Evolutionary conservation across 2,113 vertebrate genomes (phyloP).

Genomic region (Pristiophorus japonicus): DNA sequence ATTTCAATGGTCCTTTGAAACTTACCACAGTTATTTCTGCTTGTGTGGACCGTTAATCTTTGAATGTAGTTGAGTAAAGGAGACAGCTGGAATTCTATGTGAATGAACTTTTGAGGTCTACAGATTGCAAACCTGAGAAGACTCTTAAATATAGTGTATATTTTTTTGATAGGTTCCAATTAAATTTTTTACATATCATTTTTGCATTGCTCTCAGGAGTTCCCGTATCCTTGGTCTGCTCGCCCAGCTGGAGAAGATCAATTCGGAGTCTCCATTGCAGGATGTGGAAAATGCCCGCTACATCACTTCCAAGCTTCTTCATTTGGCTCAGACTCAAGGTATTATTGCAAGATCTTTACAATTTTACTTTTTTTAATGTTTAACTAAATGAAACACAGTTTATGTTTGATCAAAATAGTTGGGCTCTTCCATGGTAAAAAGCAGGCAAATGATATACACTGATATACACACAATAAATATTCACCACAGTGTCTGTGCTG

Average conservation of each 20-base stretch:
- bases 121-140: not conserved
- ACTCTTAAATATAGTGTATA: not conserved
- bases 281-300: slow-evolving; percentile 72
- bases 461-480: not conserved
- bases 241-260: slow-evolving; percentile 84
- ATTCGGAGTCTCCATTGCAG: slow-evolving; percentile 56
- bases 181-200: slow-evolving; percentile 38
- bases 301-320: slow-evolving; percentile 86
- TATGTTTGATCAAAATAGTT: not conserved
- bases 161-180: slow-evolving; percentile 38
- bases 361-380: not conserved
- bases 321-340: slow-evolving; percentile 95
- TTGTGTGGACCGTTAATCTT: not conserved
- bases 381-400: not conserved
- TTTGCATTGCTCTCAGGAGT: slow-evolving; percentile 66
- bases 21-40: not conserved
- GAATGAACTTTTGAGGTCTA: not conserved
- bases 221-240: slow-evolving; percentile 76
- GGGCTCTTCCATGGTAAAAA: not conserved
- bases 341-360: slow-evolving; percentile 39
- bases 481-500: not conserved
- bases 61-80: not conserved
- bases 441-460: not conserved
- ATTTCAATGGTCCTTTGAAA: not conserved
- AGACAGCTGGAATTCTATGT: not conserved